Base-by-base conservation (phyloP, 2,113 vertebrate genomes). In the Ochotona curzoniae region DNA sequence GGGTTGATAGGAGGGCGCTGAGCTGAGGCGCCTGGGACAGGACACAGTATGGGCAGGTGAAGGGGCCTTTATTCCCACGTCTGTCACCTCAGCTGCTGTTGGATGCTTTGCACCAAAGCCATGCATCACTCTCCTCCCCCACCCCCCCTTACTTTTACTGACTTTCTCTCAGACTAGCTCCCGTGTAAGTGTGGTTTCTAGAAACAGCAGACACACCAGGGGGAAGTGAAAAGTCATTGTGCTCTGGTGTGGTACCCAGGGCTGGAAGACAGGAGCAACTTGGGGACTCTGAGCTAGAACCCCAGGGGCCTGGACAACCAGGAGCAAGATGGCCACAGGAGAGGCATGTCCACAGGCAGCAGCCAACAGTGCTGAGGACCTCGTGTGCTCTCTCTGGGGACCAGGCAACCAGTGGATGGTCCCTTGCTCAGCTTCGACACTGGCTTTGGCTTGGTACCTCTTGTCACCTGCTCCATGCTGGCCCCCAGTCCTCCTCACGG, bases 101-200 rank as follows among this genome's bases (percentile, higher is more conserved):
- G 21, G 82, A n/a, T 0, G 60, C 88, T 13, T 20, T 57, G 74
- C 30, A 54, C 64, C 7, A 5, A 17, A 54, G 7, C 49, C 13
- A 9, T 11, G 26, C 54, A 47, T 18, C 57, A 44, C 15, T 18
- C 57, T 32, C 15, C 18, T 15, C 17, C 38, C 10, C 28, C 64
- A 47, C 18, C 12, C 17, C 38, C 10, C 28, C 64, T 32, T 47
- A 57, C n/a, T 30, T 61, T 57, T 17, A 60, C 30, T 60, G 57
- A 60, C 10, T n/a, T 57, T 79, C 79, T 78, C 86, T 83, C 57
- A 93, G 78, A 82, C 25, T 9, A 75, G 47, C n/a, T 67, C 44
- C 5, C 49, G n/a, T 89, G 1, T 32, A 69, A 91, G 70, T 60
- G 9, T 17, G 69, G 66, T 70, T 92, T 90, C n/a, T 63, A 81